A percentile compares a stretch with the other conserved stretches of the same genome.
Conservation (phyloP, 53 echinoderm and acorn worm species). For the Antedon mediterranea region DNA sequence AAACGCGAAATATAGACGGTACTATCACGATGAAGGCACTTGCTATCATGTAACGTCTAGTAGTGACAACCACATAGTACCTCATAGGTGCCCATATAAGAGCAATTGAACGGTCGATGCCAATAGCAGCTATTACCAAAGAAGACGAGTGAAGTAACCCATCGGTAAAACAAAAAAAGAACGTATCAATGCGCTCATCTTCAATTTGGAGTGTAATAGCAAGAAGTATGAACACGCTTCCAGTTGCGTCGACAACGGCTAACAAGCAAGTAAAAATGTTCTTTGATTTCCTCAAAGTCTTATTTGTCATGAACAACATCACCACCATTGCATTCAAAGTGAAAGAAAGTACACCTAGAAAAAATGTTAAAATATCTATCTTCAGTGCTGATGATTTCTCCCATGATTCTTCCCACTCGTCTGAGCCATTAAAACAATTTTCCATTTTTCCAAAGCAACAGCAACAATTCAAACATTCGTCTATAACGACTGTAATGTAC, state of each 20-base stretch:
- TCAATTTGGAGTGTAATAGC: no score
- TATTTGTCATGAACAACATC: neutral
- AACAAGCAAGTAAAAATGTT: neutral
- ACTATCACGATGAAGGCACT: neutral
- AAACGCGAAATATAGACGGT: neutral
- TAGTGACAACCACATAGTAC: neutral
- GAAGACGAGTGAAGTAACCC: neutral
- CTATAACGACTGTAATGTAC: no score
- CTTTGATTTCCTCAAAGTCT: neutral
- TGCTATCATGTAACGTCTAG: neutral
- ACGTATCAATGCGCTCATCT: no score
- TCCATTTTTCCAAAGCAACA: no score
- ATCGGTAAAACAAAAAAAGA: neutral
- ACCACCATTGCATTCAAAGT: no score
- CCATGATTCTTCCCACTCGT: no score
- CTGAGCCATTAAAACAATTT: no score
- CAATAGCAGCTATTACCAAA: neutral
- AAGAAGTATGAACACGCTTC: neutral
- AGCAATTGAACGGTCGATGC: neutral
- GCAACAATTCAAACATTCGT: no score
- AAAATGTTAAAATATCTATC: no score
- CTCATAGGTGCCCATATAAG: neutral
- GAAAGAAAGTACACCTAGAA: no score
- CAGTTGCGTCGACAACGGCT: neutral
- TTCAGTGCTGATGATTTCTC: no score